Evolutionary conservation across 2,888 invertebrate species (phyloP).

Genomic region (Euplexia lucipara): DNA sequence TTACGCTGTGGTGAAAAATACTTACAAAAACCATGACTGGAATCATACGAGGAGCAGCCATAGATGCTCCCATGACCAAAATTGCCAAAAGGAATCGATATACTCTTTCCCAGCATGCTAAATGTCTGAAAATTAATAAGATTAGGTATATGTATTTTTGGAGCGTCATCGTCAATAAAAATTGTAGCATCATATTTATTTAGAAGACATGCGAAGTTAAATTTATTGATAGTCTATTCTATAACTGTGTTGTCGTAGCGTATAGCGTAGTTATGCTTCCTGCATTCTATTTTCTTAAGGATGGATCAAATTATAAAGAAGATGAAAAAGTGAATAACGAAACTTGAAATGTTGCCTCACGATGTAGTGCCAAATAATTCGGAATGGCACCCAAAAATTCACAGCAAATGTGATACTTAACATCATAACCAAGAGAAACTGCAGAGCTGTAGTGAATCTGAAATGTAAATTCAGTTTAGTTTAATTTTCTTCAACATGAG

Average conservation of each 20-base stretch:
- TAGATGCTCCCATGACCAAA: constrained; percentile 69
- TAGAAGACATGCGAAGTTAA: no score
- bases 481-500: no score
- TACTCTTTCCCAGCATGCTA: constrained; percentile 72
- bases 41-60: constrained; percentile 73
- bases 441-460: constrained; percentile 74
- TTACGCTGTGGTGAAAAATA: constrained; percentile 16
- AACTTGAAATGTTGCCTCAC: constrained; percentile 70
- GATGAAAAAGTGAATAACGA: not conserved
- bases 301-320: not conserved
- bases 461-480: constrained; percentile 3
- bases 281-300: no score
- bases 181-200: no score
- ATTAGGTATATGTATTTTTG: not conserved
- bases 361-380: constrained; percentile 80
- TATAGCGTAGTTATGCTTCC: no score
- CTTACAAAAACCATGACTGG: constrained; percentile 79
- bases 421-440: constrained; percentile 73
- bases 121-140: constrained; percentile 66
- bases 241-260: no score
- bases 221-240: no score
- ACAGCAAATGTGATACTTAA: constrained; percentile 77
- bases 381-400: constrained; percentile 81
- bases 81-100: constrained; percentile 70
- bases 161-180: no score